Conservation (phyloP, 2,113 vertebrate genomes). For the Triplophysa dalaica region DNA sequence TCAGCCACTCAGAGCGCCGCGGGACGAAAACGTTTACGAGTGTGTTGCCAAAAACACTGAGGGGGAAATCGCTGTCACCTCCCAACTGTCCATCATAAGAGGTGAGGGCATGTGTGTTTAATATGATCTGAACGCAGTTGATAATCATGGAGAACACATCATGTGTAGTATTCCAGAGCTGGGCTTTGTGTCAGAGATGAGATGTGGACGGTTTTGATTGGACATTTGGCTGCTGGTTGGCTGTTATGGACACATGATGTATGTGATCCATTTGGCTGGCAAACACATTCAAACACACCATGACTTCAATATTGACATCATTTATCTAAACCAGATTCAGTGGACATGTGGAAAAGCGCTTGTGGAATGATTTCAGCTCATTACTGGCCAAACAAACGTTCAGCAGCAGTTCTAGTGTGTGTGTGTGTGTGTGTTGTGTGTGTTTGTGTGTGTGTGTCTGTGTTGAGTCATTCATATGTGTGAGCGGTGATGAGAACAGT, state of each 20-base stretch:
- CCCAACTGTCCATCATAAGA: conserved; percentile 95
- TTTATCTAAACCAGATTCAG: neutral
- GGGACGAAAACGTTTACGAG: conserved; percentile 94
- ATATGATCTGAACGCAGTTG: too few relatives aligned
- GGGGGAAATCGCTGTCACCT: conserved; percentile 86
- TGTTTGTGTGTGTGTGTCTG: too few relatives aligned
- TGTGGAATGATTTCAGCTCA: neutral
- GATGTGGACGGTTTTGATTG: too few relatives aligned
- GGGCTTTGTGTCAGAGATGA: too few relatives aligned
- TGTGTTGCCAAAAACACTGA: conserved; percentile 91
- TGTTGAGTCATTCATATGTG: neutral
- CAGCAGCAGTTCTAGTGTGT: neutral
- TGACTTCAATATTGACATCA: neutral
- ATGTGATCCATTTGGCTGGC: neutral
- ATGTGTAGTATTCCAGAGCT: too few relatives aligned
- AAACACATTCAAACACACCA: neutral
- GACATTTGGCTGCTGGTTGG: too few relatives aligned
- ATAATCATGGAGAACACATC: too few relatives aligned
- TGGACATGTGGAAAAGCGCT: neutral
- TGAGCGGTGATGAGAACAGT: conserved; percentile 25
- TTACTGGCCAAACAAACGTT: neutral
- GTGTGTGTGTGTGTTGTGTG: too few relatives aligned
- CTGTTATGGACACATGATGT: neutral
- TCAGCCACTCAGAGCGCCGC: conserved; percentile 91
- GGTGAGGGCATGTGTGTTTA: conserved; percentile 70